Conservation (phyloP, 1,140 invertebrate genomes). For the Whitmania pigra region DNA sequence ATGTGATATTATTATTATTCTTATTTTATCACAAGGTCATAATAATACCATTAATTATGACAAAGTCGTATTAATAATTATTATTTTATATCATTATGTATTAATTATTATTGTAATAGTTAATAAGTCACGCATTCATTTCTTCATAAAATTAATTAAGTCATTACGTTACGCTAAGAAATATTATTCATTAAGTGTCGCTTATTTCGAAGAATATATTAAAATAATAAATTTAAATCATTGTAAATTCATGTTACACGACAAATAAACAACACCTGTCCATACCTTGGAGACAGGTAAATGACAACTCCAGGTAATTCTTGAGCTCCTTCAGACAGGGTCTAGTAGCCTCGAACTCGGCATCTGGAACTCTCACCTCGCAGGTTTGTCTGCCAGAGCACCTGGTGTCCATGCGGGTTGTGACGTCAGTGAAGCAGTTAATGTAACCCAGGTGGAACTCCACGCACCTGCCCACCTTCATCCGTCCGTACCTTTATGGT, state of each 20-base stretch:
- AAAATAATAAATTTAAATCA: no score
- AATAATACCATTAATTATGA: no score
- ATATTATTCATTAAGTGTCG: no score
- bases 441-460: slow-evolving; percentile 7
- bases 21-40: no score
- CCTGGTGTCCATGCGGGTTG: not conserved
- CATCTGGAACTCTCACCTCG: slow-evolving; percentile 6
- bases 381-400: not conserved
- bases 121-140: no score
- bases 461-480: slow-evolving; percentile 2
- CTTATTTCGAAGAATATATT: no score
- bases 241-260: not conserved
- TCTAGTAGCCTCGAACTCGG: slow-evolving; percentile 4
- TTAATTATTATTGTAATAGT: no score
- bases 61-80: no score
- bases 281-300: slow-evolving; percentile 6
- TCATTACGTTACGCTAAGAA: no score
- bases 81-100: no score
- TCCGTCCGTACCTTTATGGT: slow-evolving; percentile 1
- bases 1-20: no score
- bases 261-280: not conserved
- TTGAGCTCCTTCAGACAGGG: slow-evolving; percentile 13
- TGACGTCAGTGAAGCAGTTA: slow-evolving; percentile 7
- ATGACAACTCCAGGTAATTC: slow-evolving; percentile 3
- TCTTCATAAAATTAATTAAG: no score